phyloP scores from a whole-genome alignment of 2,797 vertebrate genomes.

The Ptychadena robeensis region DNA sequence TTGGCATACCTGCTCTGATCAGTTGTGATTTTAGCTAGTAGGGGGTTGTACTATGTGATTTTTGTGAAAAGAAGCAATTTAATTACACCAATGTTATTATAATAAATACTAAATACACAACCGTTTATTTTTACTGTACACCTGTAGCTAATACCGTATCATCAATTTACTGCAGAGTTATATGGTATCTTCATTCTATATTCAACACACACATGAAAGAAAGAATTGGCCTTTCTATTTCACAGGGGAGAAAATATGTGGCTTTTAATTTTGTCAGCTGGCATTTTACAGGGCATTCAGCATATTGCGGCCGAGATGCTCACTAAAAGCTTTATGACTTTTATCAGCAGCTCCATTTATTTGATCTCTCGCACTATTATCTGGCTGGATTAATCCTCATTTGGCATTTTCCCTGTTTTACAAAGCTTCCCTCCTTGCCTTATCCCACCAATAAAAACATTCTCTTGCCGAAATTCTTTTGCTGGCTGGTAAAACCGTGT shows the following conservation, averaged over 20 bases:
- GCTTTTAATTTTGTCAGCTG: constrained; percentile 1
- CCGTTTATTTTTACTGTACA: neutral
- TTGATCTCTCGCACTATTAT: constrained; percentile 13
- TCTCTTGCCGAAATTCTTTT: neutral
- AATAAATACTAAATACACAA: no score
- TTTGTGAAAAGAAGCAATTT: neutral
- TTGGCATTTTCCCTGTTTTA: neutral
- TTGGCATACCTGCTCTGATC: no score
- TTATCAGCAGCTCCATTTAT: constrained; percentile 15
- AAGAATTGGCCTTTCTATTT: neutral
- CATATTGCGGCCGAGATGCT: neutral
- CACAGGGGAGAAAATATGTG: constrained; percentile 9
- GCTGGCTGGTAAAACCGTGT: neutral
- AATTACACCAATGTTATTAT: neutral
- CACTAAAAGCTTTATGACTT: neutral
- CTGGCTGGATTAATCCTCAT: constrained; percentile 2
- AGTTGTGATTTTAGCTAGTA: no score
- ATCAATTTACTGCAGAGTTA: neutral
- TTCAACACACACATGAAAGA: neutral
- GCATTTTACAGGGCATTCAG: constrained; percentile 24
- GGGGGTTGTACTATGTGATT: neutral
- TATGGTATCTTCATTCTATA: constrained; percentile 1
- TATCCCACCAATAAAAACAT: neutral
- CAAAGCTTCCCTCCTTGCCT: constrained; percentile 5
- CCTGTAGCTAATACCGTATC: neutral